These are phyloP conservation scores for Calameuta filiformis DNA, from an alignment of 2,888 invertebrate species.

Conservation along the genomic window DNA sequence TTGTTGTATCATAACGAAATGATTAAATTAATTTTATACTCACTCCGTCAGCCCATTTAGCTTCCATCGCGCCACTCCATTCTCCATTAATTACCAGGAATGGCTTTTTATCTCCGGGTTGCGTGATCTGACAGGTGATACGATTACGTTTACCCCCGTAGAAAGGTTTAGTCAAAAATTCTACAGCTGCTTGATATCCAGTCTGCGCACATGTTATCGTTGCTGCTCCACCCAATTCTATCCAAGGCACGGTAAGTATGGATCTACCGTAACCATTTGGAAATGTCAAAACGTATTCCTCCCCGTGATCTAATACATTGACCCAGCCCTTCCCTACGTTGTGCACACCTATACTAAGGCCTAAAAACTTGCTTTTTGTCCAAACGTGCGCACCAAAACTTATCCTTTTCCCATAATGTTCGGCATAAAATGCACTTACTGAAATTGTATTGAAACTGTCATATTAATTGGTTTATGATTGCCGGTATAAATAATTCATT, in stretches of 20 bases:
- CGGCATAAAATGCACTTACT: conserved; percentile 99
- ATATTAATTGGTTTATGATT: neutral
- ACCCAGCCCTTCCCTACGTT: conserved; percentile 96
- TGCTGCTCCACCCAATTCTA: conserved; percentile 95
- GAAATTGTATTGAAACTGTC: conserved; percentile 39
- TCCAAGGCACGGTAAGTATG: conserved; percentile 98
- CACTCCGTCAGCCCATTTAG: conserved; percentile 84
- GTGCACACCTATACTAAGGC: conserved; percentile 96
- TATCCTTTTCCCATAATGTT: conserved; percentile 90
- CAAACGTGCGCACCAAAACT: conserved; percentile 96
- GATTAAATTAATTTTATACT: conserved; percentile 31
- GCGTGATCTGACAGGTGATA: conserved; percentile 84
- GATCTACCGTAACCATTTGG: conserved; percentile 99
- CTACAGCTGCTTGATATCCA: conserved; percentile 91
- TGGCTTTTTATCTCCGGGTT: conserved; percentile 87
- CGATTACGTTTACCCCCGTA: conserved; percentile 96
- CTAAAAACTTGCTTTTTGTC: conserved; percentile 99
- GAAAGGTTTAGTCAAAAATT: conserved; percentile 98
- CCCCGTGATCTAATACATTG: conserved; percentile 88
- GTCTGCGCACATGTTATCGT: conserved; percentile 92
- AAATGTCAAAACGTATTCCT: conserved; percentile 96
- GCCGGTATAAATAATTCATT: neutral
- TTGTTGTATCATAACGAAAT: neutral
- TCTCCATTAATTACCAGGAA: conserved; percentile 92
- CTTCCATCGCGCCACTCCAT: conserved; percentile 97